Base-by-base conservation (phyloP, 2,113 vertebrate species). In the Aleadryas rufinucha region DNA sequence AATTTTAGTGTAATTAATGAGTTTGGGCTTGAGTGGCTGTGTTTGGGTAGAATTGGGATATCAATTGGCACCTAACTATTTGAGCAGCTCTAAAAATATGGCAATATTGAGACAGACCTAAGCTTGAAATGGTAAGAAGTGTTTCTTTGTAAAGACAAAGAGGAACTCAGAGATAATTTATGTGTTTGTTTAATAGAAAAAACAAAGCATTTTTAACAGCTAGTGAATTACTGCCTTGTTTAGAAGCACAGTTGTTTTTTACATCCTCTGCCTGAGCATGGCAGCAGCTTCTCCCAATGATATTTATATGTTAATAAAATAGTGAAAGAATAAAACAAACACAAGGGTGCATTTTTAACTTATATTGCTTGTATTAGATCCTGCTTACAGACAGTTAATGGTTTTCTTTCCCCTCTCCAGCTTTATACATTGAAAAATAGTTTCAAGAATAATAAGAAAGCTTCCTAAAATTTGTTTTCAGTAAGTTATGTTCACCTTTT, bases 261-360 rank as follows among this genome's bases (percentile, higher is more conserved):
- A 77, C 45, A 49, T 96, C 87, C 79, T 85, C 65, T 97, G 78
- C 37, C 65, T 89, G 72, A 35, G 84, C 71, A 89, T 53, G 56
- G 88, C 78, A 91, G 81, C 64, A 93, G 87, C 90, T 86, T 94
- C 80, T 95, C 47, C 44, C 59, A 68, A 72, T 85, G 56, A 90
- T 97, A 96, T 97, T 95, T 97, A 94, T 97, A 87, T 61, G 69
- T 88, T 97, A 95, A 96, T 97, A 95, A 97, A 96, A 96, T 49
- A 88, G 88, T 64, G 57, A 88, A 94, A 90, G 82, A 88, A 92
- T 96, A 95, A 94, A 97, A 80, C 81, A 94, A 90, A 95, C n/a
- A 20, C 53, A 63, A 47, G 74, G 75, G 81, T 89, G 42, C 63
- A 70, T 97, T 96, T 95, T 96, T 87, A 96, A 77, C 80, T 66